phyloP scores from a whole-genome alignment of 2,797 vertebrate species.

The Discoglossus pictus region DNA sequence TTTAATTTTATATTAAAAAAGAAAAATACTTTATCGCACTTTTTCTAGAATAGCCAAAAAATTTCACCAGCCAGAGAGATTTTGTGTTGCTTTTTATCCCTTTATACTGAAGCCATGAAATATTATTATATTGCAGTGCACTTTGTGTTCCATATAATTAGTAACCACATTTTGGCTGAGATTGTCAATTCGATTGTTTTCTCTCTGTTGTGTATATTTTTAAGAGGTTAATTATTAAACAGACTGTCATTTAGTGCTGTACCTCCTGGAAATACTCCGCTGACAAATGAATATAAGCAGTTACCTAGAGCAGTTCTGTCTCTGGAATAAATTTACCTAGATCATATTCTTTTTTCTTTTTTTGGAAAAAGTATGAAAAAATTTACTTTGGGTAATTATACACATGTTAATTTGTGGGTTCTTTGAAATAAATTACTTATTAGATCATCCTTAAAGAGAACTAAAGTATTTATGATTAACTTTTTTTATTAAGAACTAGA shows the following conservation, averaged over 20 bases:
- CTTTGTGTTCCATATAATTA: slow-evolving; percentile 37
- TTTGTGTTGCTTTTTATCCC: slow-evolving; percentile 12
- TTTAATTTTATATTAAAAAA: no score
- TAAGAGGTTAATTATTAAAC: slow-evolving; percentile 34
- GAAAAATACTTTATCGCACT: no score
- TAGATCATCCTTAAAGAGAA: no score
- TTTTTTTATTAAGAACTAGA: no score
- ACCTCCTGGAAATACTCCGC: slow-evolving; percentile 20
- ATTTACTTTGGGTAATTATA: no score
- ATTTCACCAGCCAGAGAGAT: slow-evolving; percentile 25
- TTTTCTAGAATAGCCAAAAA: no score
- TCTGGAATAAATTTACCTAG: no score
- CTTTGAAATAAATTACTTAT: no score
- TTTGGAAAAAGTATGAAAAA: no score
- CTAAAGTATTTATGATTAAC: no score
- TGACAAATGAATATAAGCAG: slow-evolving; percentile 11
- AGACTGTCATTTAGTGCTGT: slow-evolving; percentile 16
- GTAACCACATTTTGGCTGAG: slow-evolving; percentile 34
- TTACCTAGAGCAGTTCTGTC: slow-evolving; percentile 2
- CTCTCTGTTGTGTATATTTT: slow-evolving; percentile 24
- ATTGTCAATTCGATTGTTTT: slow-evolving; percentile 41
- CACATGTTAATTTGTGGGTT: no score
- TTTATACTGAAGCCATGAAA: slow-evolving; percentile 35
- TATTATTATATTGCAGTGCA: slow-evolving; percentile 34
- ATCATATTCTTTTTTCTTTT: no score